Conservation (phyloP, 1,140 invertebrate genomes). For the Rhynchophorus ferrugineus region DNA sequence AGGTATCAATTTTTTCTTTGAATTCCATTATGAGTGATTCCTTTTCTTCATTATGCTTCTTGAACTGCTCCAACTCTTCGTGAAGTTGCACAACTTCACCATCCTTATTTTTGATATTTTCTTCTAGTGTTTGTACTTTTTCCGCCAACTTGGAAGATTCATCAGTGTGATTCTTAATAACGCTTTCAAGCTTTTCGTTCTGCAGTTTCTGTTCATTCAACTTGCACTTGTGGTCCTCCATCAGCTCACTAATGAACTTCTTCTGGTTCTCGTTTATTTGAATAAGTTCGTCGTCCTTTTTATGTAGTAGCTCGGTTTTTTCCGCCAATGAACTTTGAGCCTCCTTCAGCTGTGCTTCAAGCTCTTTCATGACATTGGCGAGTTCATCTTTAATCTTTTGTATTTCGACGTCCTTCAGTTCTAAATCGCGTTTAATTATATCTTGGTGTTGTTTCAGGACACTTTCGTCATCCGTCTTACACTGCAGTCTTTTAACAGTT, state of each 20-base stretch:
- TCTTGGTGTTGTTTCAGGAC: constrained; percentile 8
- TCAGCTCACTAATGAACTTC: constrained; percentile 14
- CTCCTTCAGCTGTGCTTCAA: constrained; percentile 10
- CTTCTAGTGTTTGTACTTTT: constrained; percentile 5
- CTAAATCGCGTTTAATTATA: constrained; percentile 1
- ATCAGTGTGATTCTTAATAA: background rate
- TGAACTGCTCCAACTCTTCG: background rate
- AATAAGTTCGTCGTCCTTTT: constrained; percentile 12
- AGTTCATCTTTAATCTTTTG: constrained; percentile 5
- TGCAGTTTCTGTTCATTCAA: constrained; percentile 2
- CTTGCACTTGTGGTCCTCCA: constrained; percentile 14
- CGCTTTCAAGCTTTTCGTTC: constrained; percentile 2
- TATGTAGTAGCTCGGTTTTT: constrained; percentile 8
- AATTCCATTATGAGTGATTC: background rate
- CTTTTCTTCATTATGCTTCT: constrained; percentile 4
- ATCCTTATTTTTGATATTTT: constrained; percentile 1
- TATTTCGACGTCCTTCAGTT: constrained; percentile 4
- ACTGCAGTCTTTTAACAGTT: constrained; percentile 13
- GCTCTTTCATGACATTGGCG: constrained; percentile 6
- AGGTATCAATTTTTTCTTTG: constrained; percentile 7
- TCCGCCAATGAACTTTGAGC: constrained; percentile 5
- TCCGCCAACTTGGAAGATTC: constrained; percentile 1
- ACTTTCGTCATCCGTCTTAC: constrained; percentile 6
- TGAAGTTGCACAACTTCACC: constrained; percentile 9
- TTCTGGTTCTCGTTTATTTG: constrained; percentile 11